A percentile compares a stretch with the other conserved stretches of the same genome.
Conservation (phyloP, 2,113 vertebrate genomes). For the Trogon surrucura region DNA sequence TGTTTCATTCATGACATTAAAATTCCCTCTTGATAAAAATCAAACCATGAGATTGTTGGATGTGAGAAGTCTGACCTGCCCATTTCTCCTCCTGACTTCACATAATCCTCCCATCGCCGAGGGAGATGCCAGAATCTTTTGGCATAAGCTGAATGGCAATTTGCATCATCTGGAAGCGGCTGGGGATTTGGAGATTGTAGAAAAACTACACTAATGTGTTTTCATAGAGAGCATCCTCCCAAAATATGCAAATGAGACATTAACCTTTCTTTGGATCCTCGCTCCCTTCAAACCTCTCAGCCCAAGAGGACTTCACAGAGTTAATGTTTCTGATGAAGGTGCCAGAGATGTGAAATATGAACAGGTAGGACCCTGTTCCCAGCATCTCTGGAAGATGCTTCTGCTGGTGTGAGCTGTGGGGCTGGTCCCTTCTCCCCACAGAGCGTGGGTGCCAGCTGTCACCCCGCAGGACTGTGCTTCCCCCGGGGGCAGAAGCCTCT, state of each 20-base stretch:
- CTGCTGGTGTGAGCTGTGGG: not conserved
- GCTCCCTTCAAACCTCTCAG: not conserved
- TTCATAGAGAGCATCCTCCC: not conserved
- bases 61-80: not conserved
- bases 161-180: not conserved
- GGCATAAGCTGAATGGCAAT: not conserved
- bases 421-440: not conserved
- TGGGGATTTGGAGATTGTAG: not conserved
- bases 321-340: not conserved
- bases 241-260: not conserved
- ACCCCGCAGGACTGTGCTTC: rapidly evolving
- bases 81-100: not conserved
- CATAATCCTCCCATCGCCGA: not conserved
- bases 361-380: not conserved
- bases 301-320: not conserved
- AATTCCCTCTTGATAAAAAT: not conserved
- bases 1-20: not conserved
- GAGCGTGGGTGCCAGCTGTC: not conserved
- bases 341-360: not conserved
- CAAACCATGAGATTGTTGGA: not conserved
- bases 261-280: not conserved
- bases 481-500: not conserved
- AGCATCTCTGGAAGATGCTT: not conserved
- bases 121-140: not conserved
- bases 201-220: not conserved